Percentiles rank a stretch among this genome's conserved stretches.
Conservation (phyloP, 2,888 invertebrate species). For the Scaptomyza flava region DNA sequence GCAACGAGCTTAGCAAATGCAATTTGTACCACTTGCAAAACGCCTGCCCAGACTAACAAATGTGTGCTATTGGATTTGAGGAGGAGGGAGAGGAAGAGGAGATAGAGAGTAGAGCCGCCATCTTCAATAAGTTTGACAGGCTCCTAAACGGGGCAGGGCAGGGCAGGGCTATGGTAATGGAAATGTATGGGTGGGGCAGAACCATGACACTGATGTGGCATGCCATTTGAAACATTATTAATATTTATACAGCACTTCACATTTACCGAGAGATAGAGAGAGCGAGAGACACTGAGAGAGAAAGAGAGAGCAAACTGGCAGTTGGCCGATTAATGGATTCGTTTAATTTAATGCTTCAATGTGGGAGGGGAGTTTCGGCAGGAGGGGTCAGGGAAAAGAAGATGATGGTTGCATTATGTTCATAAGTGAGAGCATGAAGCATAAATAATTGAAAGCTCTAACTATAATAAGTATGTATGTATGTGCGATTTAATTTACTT, state of each 20-base stretch:
- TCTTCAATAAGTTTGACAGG: conserved; percentile 72
- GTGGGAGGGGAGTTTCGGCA: neutral
- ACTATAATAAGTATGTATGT: neutral
- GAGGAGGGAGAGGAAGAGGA: neutral
- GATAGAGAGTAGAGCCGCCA: conserved; percentile 10
- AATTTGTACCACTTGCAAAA: conserved; percentile 81
- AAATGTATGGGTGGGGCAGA: neutral
- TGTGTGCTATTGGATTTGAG: neutral
- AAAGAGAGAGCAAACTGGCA: neutral
- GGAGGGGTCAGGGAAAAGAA: neutral
- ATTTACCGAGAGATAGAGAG: conserved; percentile 5
- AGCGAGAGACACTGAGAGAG: neutral
- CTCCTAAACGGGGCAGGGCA: conserved; percentile 9
- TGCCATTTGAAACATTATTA: conserved; percentile 71
- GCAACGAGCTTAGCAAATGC: conserved; percentile 73
- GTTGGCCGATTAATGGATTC: conserved; percentile 46
- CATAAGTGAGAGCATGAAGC: neutral
- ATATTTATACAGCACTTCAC: conserved; percentile 73
- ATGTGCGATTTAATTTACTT: neutral
- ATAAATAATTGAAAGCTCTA: neutral
- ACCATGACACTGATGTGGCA: conserved; percentile 38
- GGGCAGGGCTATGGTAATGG: neutral
- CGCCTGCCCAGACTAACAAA: conserved; percentile 16
- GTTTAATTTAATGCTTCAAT: conserved; percentile 22
- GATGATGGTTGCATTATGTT: neutral